Conservation (phyloP, 2,113 vertebrate genomes). For the Erythrolamprus reginae region DNA sequence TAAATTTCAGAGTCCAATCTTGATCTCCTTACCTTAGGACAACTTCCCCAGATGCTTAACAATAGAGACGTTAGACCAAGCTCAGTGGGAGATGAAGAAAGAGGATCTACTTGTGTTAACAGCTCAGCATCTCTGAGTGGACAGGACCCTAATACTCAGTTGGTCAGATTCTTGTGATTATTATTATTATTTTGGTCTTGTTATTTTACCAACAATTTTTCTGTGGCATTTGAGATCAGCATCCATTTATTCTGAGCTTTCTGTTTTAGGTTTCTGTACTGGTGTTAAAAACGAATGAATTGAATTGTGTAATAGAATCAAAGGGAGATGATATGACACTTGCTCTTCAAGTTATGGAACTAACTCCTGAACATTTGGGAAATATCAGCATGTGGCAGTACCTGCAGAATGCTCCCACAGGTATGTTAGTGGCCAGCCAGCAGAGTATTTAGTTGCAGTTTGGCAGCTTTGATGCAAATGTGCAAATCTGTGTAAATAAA, state of each 20-base stretch:
- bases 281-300: constrained; percentile 74
- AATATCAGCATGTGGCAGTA: constrained; percentile 80
- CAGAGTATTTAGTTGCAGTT: neutral
- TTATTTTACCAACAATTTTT: neutral
- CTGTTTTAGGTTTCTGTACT: constrained; percentile 82
- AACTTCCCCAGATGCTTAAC: constrained; percentile 49
- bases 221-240: neutral
- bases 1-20: constrained; percentile 75
- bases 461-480: neutral
- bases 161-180: constrained; percentile 64
- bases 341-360: constrained; percentile 73
- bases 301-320: constrained; percentile 75
- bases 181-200: neutral
- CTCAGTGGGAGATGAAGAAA: constrained; percentile 68
- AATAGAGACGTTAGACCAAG: constrained; percentile 60
- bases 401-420: constrained; percentile 67
- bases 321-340: constrained; percentile 80
- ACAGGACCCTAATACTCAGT: constrained; percentile 75
- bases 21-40: constrained; percentile 70
- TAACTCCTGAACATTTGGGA: constrained; percentile 77
- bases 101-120: constrained; percentile 76
- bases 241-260: neutral
- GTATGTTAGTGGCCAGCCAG: constrained; percentile 55
- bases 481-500: neutral
- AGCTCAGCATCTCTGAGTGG: constrained; percentile 82